Evolutionary conservation across 2,113 vertebrate genomes (phyloP).

Genomic region (Laticauda laticaudata): DNA sequence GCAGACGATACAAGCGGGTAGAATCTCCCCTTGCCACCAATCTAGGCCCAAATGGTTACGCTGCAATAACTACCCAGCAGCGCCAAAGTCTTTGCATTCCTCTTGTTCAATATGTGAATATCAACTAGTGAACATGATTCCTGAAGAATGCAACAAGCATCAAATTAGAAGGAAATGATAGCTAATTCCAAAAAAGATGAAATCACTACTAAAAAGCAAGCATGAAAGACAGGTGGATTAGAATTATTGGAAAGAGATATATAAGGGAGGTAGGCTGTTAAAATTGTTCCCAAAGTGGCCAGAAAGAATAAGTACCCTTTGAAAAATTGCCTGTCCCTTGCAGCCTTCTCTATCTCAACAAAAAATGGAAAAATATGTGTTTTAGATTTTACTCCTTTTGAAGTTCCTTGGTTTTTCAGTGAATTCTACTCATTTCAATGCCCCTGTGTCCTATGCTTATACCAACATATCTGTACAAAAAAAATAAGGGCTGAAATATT

Average conservation of each 20-base stretch:
- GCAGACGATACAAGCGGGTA: not conserved
- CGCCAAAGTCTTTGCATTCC: not conserved
- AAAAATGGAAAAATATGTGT: not conserved
- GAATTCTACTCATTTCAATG: not conserved
- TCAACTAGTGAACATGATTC: not conserved
- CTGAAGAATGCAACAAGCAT: not conserved
- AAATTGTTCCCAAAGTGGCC: not conserved
- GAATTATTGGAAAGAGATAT: not conserved
- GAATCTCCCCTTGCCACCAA: not conserved
- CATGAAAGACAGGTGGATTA: not conserved
- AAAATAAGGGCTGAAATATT: not conserved
- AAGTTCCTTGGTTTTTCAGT: not conserved
- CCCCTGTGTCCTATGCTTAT: not conserved
- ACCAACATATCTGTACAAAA: not conserved
- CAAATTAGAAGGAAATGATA: not conserved
- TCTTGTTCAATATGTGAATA: not conserved
- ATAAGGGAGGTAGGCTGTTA: not conserved
- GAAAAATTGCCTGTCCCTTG: not conserved
- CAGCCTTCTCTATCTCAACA: not conserved
- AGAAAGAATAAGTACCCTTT: not conserved
- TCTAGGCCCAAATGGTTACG: not conserved
- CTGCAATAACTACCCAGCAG: not conserved
- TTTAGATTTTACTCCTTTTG: not conserved
- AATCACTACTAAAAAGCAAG: not conserved
- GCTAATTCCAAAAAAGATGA: not conserved